Base-by-base conservation (phyloP, 2,797 vertebrate genomes). In the Dendrocincla tyrannina region DNA sequence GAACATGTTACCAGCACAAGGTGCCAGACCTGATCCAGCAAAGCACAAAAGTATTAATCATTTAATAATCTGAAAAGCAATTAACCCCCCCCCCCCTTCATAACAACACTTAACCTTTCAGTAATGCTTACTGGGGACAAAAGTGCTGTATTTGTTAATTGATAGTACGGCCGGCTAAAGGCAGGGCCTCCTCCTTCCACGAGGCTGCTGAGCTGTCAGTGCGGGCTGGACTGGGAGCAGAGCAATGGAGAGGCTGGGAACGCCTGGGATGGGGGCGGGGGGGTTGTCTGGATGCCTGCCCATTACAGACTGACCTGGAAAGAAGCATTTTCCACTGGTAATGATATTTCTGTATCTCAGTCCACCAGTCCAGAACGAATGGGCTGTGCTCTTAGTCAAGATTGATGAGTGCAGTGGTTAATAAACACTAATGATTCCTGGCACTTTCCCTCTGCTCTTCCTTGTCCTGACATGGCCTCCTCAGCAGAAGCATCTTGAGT, bases 391-490 rank as follows among this genome's bases (percentile, higher is more conserved):
- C 93, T 88, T 94, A 96, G 95, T 92, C 95, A 95, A 96, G 96
- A 97, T 60, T 97, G 97, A 97, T 97, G 96, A 97, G 93, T 73
- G 88, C 84, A 88, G 92, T 85, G 76, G 95, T 96, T 97, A 97
- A 97, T 96, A 97, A 97, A 96, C 96, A 96, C 95, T 97, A 97
- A 97, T 95, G 95, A 97, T 96, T 95, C 95, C 95, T 96, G 96
- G 95, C 96, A 97, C 91, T 97, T 97, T 95, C 95, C 96, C 96
- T 97, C 96, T 97, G 97, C 93, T 97, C 84, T 88, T 93, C 91
- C 91, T 96, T 96, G 90, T 95, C 96, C 96, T 95, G 95, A 96
- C 95, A 94, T 82, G 97, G 95, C 96, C 95, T 95, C 91, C 95
- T 79, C 63, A 92, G 96, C 95, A 87, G 94, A 95, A 95, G 93